phyloP scores from a whole-genome alignment of 2,113 vertebrate genomes.

The Hipposideros armiger region DNA sequence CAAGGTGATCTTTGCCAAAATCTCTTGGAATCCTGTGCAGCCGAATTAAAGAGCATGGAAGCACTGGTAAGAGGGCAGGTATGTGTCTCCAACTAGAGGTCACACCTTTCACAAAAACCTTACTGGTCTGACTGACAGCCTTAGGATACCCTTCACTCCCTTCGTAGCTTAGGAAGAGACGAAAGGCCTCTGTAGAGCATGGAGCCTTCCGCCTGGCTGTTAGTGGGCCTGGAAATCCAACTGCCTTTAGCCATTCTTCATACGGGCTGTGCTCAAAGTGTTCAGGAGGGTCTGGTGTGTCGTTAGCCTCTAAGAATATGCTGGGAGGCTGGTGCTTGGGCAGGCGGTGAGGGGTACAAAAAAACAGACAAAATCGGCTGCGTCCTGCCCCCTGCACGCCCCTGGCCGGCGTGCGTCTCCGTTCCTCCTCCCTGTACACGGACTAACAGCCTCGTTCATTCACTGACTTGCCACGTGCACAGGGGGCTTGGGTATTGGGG shows the following conservation, averaged over 20 bases:
- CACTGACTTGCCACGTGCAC: rapidly evolving
- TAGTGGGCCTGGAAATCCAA: conserved; percentile 76
- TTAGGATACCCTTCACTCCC: conserved; percentile 70
- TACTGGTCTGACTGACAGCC: conserved; percentile 76
- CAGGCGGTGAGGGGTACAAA: background rate
- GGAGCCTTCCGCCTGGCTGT: conserved; percentile 38
- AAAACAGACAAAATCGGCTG: rapidly evolving
- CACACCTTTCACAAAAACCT: conserved; percentile 50
- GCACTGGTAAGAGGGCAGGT: conserved; percentile 81
- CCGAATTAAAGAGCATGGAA: conserved; percentile 82
- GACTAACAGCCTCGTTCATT: rapidly evolving
- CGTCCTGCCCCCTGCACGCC: rapidly evolving
- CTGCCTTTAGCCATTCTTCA: conserved; percentile 76
- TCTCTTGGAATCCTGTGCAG: conserved; percentile 81
- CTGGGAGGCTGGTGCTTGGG: background rate
- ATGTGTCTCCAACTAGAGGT: conserved; percentile 69
- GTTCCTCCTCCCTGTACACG: rapidly evolving
- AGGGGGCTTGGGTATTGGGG: background rate
- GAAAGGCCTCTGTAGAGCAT: conserved; percentile 76
- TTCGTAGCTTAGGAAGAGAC: conserved; percentile 80
- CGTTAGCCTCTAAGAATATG: background rate
- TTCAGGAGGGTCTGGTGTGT: background rate
- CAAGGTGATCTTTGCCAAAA: conserved; percentile 79
- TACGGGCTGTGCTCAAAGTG: background rate
- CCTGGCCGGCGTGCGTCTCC: background rate